phyloP scores from a whole-genome alignment of 2,888 invertebrate species.

The Quadroppia sp. region DNA sequence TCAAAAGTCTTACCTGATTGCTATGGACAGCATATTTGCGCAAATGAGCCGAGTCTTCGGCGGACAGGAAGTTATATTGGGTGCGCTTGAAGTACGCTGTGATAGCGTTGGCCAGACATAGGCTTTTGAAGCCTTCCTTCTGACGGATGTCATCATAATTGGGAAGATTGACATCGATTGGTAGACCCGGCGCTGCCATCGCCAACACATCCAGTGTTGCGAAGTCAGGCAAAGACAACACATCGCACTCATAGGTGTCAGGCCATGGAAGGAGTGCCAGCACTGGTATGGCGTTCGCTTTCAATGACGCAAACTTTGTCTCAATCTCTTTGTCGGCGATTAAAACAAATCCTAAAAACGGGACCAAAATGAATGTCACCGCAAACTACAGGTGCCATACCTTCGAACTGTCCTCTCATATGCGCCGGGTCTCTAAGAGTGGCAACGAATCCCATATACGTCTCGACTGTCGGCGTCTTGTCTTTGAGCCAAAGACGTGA shows the following conservation, averaged over 20 bases:
- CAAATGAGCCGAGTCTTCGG: constrained; percentile 57
- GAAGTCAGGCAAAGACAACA: constrained; percentile 88
- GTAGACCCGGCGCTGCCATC: constrained; percentile 86
- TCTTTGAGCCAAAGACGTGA: constrained; percentile 91
- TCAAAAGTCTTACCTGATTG: constrained; percentile 66
- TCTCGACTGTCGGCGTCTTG: constrained; percentile 87
- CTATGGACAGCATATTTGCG: constrained; percentile 73
- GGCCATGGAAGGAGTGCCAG: constrained; percentile 81
- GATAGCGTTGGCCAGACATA: constrained; percentile 95
- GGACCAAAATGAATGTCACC: too few species aligned
- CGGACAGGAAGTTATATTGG: constrained; percentile 44
- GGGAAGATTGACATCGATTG: constrained; percentile 95
- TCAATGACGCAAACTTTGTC: constrained; percentile 74
- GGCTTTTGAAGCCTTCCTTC: constrained; percentile 94
- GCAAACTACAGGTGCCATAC: constrained; percentile 56
- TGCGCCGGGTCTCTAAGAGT: constrained; percentile 91
- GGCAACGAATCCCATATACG: constrained; percentile 87
- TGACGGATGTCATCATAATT: constrained; percentile 98
- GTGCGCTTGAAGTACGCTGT: constrained; percentile 61
- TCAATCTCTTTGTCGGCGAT: constrained; percentile 94
- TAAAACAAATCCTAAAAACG: constrained; percentile 81
- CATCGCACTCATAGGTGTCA: constrained; percentile 75
- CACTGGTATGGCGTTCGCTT: constrained; percentile 73
- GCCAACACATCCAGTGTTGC: constrained; percentile 90
- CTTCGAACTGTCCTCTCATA: constrained; percentile 89